Percentiles rank a stretch among this genome's conserved stretches.
phyloP scores from a whole-genome alignment of 2,888 invertebrate species.

The Molorchus minor region DNA sequence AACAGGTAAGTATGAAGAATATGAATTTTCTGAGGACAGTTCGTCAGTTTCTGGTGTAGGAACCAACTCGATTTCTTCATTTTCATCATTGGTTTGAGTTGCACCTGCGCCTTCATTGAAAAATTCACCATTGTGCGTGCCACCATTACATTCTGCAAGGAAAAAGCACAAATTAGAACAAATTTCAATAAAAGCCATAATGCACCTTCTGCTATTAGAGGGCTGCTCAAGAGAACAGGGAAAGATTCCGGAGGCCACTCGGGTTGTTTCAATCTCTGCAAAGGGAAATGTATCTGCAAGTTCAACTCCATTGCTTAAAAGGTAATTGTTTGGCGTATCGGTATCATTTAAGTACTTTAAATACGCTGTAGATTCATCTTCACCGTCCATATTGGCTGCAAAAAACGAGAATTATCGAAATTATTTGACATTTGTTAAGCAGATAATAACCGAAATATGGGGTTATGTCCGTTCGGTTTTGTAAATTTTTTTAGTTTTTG shows the following conservation, averaged over 20 bases:
- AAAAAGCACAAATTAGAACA: background rate
- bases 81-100: conserved; percentile 1
- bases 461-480: conserved; percentile 9
- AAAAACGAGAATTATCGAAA: too few species aligned
- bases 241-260: conserved; percentile 55
- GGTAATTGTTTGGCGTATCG: conserved; percentile 51
- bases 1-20: conserved; percentile 1
- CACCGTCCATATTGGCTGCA: conserved; percentile 43
- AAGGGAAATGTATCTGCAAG: conserved; percentile 52
- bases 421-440: background rate
- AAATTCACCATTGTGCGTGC: conserved; percentile 8
- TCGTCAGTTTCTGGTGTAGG: conserved; percentile 9
- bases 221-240: conserved; percentile 53
- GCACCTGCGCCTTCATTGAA: conserved; percentile 22
- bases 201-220: conserved; percentile 48
- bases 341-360: conserved; percentile 54
- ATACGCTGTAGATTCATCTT: conserved; percentile 54
- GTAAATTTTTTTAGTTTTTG: background rate
- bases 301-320: conserved; percentile 51
- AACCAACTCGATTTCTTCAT: conserved; percentile 2
- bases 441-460: conserved; percentile 10
- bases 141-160: conserved; percentile 14
- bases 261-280: conserved; percentile 52
- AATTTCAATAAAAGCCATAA: background rate
- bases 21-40: conserved; percentile 13